Percentiles rank a stretch among this genome's conserved stretches.
Conservation (phyloP, 2,797 vertebrate genomes). For the Crenichthys baileyi region DNA sequence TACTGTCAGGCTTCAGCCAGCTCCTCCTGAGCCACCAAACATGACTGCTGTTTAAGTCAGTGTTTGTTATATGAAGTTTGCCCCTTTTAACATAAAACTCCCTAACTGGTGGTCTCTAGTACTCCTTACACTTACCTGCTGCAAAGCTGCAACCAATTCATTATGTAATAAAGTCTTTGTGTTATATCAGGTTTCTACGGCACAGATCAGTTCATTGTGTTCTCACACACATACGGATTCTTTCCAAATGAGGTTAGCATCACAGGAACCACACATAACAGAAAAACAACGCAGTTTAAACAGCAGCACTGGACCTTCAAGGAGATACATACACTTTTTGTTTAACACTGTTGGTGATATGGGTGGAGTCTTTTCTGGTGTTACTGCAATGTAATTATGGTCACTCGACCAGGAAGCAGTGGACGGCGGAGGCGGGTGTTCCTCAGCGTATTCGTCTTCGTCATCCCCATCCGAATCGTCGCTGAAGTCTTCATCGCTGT, state of each 20-base stretch:
- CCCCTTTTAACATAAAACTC: conserved; percentile 29
- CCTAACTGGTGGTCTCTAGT: conserved; percentile 64
- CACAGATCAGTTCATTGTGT: conserved; percentile 49
- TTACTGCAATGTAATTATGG: conserved; percentile 99
- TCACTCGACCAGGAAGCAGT: conserved; percentile 98
- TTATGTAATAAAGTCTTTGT: conserved; percentile 41
- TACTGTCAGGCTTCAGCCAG: neutral
- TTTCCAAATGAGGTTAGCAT: conserved; percentile 46
- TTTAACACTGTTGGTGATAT: conserved; percentile 95
- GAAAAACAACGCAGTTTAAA: conserved; percentile 55
- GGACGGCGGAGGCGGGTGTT: conserved; percentile 80
- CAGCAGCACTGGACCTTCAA: conserved; percentile 76
- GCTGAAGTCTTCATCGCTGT: conserved; percentile 74
- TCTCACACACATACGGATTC: conserved; percentile 32
- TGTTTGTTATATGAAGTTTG: conserved; percentile 19
- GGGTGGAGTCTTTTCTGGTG: conserved; percentile 97
- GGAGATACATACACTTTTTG: conserved; percentile 99
- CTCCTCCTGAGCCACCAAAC: conserved; percentile 1
- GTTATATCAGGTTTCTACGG: conserved; percentile 46
- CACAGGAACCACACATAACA: conserved; percentile 56
- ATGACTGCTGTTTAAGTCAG: neutral
- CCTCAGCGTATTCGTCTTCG: conserved; percentile 79
- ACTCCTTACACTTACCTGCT: conserved; percentile 74
- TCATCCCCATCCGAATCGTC: conserved; percentile 68
- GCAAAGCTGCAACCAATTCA: conserved; percentile 54